These are phyloP conservation scores for fruit fly (Drosophila melanogaster) DNA, from an alignment of 1,140 invertebrate genomes.

Conservation along the genomic window Release_6_plus_ISO1_MT NT_037436.4:14401501-14402000, in stretches of 20 bases:
- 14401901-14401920: constrained; percentile 19
- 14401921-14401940: constrained; percentile 11
- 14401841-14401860: constrained; percentile 33
- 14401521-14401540: not conserved
- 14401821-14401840: constrained; percentile 50
- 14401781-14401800: constrained; percentile 9
- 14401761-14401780: constrained; percentile 12
- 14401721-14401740: constrained; percentile 16
- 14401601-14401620: constrained; percentile 4
- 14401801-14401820: constrained; percentile 46
- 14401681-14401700: constrained; percentile 43
- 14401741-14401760: constrained; percentile 7
- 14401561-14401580: constrained; percentile 56
- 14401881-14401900: not conserved
- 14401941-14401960: constrained; percentile 30
- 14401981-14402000: constrained; percentile 31
- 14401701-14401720: constrained; percentile 63
- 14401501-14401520: constrained; percentile 16
- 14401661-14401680: constrained; percentile 4
- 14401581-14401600: constrained; percentile 25
- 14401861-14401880: constrained; percentile 10
- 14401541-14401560: constrained; percentile 43
- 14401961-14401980: constrained; percentile 47
- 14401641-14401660: constrained; percentile 2
- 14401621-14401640: constrained; percentile 9